Base-by-base conservation (phyloP, 2,113 vertebrate genomes). In the Vombatus ursinus region DNA sequence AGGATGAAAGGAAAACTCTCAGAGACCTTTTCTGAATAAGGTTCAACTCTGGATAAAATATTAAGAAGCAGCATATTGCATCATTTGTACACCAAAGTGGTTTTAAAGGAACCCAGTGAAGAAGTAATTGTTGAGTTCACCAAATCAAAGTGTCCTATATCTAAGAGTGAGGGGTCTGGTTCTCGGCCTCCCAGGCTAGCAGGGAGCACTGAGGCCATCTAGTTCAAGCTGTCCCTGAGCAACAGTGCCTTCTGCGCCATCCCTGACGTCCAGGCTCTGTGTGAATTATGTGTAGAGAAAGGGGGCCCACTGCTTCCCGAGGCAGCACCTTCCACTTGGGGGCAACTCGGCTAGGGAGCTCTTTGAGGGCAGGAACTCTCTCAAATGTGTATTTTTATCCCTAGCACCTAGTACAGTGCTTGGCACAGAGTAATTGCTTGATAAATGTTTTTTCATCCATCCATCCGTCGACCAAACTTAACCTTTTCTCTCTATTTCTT, bases 101-200 rank as follows among this genome's bases (percentile, higher is more conserved):
- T 50, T 95, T 54, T 77, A 37, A 48, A 95, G 92, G 89, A 95
- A 47, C 48, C 54, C 92, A 77, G 47, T 57, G 50, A 61, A 91
- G 53, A 14, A 49, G 0, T 49, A 37, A 53, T 49, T 26, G 90
- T 10, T 47, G 44, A 68, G 19, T 90, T 50, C 31, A 0, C 50
- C 91, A 26, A 68, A 31, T 11, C 23, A 8, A 19, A 26, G 3
- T 44, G 7, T 5, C 10, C 52, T 92, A 44, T 48, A 3, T 52
- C 8, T 5, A 93, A n/a, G 26, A 31, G 26, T 91, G 26, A 22
- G 4, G 25, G 48, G 10, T 89, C 61, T 44, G n/a, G 24, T 1
- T 84, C 11, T 31, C 0, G 28, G 61, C 1, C 14, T 19, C 3
- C 12, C 37, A n/a, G 6, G 7, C 16, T 22, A 37, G 5, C 37